Evolutionary conservation across 1,140 invertebrate genomes (phyloP).

Genomic region (Potamilus streckersoni): DNA sequence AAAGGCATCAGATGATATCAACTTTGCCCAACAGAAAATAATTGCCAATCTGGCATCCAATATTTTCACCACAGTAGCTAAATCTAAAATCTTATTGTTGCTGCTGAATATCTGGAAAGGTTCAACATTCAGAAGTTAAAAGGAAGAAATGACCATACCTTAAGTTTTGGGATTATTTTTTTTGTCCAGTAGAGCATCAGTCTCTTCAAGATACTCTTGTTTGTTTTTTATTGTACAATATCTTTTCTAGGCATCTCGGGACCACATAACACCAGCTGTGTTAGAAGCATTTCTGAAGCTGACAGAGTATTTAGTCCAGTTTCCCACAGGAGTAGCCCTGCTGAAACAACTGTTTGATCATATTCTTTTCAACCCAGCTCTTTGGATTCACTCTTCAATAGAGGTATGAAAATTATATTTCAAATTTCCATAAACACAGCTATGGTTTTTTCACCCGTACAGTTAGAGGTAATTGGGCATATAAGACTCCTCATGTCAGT

Average conservation of each 20-base stretch:
- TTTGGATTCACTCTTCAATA: conserved; percentile 98
- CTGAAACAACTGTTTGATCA: conserved; percentile 99
- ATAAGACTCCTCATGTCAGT: too few relatives aligned
- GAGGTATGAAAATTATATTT: conserved; percentile 73
- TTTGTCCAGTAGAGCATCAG: background rate
- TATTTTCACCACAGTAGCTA: too few relatives aligned
- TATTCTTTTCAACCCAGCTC: conserved; percentile 97
- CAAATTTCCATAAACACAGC: too few relatives aligned
- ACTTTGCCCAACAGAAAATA: too few relatives aligned
- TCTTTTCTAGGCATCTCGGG: conserved; percentile 78
- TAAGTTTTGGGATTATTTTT: background rate
- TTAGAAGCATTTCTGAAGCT: conserved; percentile 92
- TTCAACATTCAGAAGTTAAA: too few relatives aligned
- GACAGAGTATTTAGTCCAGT: conserved; percentile 94
- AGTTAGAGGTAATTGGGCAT: too few relatives aligned
- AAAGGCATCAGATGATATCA: too few relatives aligned
- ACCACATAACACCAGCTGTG: conserved; percentile 94
- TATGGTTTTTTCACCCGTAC: too few relatives aligned
- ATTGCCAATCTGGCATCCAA: too few relatives aligned
- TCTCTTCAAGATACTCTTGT: too few relatives aligned
- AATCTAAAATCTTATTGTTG: too few relatives aligned
- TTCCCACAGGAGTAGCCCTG: conserved; percentile 94
- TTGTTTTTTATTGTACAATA: background rate
- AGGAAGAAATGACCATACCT: background rate
- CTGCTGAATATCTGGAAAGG: too few relatives aligned